A percentile compares a stretch with the other conserved stretches of the same genome.
Evolutionary conservation across 1,140 invertebrate species (phyloP).

Genomic region (Camponotus pennsylvanicus): DNA sequence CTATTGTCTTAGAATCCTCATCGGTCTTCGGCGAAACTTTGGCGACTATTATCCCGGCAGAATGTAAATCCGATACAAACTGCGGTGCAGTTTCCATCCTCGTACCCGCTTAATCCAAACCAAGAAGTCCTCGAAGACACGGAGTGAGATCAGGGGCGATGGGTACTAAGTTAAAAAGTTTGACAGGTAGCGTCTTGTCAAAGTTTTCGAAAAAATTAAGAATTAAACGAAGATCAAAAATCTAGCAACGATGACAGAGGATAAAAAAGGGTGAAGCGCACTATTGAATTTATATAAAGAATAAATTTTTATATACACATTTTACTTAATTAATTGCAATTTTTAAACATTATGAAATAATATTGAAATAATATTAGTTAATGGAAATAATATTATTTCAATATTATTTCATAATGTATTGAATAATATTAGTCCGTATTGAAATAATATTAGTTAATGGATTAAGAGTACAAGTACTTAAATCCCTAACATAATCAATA

Average conservation of each 20-base stretch:
- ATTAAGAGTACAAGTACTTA: too few species aligned
- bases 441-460: not conserved
- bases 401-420: too few species aligned
- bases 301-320: not conserved
- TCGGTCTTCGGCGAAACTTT: slow-evolving; percentile 58
- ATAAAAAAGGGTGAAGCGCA: not conserved
- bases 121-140: not conserved
- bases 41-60: slow-evolving; percentile 66
- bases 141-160: slow-evolving; percentile 11
- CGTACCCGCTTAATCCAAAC: slow-evolving; percentile 62
- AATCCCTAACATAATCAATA: too few species aligned
- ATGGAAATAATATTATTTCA: too few species aligned
- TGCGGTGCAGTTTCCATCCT: slow-evolving; percentile 67
- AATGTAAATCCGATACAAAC: slow-evolving; percentile 77
- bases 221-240: slow-evolving; percentile 25
- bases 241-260: not conserved
- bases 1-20: slow-evolving; percentile 19
- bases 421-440: not conserved
- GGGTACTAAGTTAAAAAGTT: slow-evolving; percentile 56
- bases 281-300: not conserved
- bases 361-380: not conserved
- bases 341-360: not conserved
- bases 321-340: not conserved
- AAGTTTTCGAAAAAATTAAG: slow-evolving; percentile 44
- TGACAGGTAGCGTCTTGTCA: slow-evolving; percentile 50